Conservation (phyloP, 2,888 invertebrate genomes). For the Megalurothrips usitatus region DNA sequence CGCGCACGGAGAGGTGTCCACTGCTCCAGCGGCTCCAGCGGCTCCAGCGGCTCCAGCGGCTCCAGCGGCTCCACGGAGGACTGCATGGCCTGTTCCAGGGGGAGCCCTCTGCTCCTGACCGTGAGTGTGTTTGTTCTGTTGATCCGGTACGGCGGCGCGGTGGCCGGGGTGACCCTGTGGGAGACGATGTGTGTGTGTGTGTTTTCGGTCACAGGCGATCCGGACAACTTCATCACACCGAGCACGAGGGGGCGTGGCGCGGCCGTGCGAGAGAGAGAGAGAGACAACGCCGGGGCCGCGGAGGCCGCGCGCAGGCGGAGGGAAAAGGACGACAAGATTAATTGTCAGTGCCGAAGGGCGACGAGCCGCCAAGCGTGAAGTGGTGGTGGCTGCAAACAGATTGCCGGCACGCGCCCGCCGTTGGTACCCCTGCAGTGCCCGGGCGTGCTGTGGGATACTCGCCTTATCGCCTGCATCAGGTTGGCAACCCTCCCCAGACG, state of each 20-base stretch:
- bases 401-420: background rate
- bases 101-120: no score
- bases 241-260: no score
- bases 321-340: slow-evolving; percentile 4
- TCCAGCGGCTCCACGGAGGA: no score
- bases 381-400: slow-evolving; percentile 12
- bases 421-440: background rate
- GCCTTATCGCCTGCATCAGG: background rate
- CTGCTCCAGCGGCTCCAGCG: no score
- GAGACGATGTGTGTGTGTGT: background rate
- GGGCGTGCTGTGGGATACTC: background rate
- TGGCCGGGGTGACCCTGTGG: background rate
- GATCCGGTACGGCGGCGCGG: background rate
- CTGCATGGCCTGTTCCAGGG: no score
- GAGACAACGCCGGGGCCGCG: background rate
- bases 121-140: no score
- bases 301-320: background rate
- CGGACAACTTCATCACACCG: no score
- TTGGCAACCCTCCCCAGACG: background rate
- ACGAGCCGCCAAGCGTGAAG: slow-evolving; percentile 8
- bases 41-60: no score
- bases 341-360: background rate
- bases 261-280: background rate
- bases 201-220: no score
- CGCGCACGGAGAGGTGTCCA: no score